phyloP scores from a whole-genome alignment of 2,797 vertebrate genomes.

The Macrochelys suwanniensis region DNA sequence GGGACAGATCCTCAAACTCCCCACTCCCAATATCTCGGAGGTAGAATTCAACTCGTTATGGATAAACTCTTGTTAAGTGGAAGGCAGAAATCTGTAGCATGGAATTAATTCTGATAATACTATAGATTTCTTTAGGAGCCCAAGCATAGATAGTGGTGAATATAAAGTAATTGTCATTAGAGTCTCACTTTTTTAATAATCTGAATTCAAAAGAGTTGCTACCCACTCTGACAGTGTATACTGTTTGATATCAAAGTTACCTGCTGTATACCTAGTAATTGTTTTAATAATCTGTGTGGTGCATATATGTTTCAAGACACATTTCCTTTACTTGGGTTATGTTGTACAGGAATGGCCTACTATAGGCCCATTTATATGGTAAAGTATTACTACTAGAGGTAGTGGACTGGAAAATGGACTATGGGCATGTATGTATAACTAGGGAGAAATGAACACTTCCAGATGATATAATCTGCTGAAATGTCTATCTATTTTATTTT shows the following conservation, averaged over 20 bases:
- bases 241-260: neutral
- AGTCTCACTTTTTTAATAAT: slow-evolving; percentile 1
- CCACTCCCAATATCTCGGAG: neutral
- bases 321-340: neutral
- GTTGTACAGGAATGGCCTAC: neutral
- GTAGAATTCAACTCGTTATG: neutral
- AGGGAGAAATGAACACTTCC: neutral
- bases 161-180: neutral
- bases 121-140: slow-evolving; percentile 14
- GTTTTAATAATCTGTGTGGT: neutral
- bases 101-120: slow-evolving; percentile 45
- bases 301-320: too few species aligned
- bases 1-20: neutral
- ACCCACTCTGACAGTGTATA: neutral
- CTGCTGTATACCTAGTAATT: neutral
- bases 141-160: neutral
- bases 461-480: neutral
- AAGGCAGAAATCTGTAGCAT: neutral
- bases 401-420: neutral
- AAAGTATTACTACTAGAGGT: neutral
- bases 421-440: neutral
- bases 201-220: neutral
- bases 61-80: slow-evolving; percentile 46
- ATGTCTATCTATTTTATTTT: too few species aligned
- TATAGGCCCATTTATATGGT: neutral